phyloP scores from a whole-genome alignment of 2,113 vertebrate genomes.

The Thunnus maccoyii region DNA sequence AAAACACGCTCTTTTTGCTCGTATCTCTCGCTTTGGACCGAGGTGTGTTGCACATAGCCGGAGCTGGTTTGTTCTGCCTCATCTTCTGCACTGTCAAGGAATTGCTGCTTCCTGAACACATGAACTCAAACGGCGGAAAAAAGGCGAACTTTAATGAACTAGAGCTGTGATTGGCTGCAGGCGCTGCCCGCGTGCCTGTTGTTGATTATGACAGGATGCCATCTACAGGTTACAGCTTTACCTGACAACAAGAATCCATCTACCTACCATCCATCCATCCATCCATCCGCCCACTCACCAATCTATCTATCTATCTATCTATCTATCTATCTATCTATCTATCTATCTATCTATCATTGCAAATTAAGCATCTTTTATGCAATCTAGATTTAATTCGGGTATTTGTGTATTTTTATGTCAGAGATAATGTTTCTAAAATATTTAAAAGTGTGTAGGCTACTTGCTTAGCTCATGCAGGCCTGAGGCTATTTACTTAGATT shows the following conservation, averaged over 20 bases:
- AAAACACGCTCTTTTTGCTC: background rate
- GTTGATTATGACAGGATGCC: constrained; percentile 41
- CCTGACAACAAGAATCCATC: background rate
- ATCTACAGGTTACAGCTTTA: constrained; percentile 55
- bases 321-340: background rate
- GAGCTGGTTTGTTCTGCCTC: background rate
- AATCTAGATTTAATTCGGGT: too few relatives aligned
- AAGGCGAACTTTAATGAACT: constrained; percentile 41
- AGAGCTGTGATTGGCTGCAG: constrained; percentile 73
- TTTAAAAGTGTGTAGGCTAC: background rate
- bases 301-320: constrained; percentile 9
- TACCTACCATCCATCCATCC: too few relatives aligned
- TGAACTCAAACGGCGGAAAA: background rate
- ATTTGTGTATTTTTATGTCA: too few relatives aligned
- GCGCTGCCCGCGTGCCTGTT: constrained; percentile 10
- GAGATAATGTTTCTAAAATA: too few relatives aligned
- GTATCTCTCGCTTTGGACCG: background rate
- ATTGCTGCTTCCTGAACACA: background rate
- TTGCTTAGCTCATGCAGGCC: background rate
- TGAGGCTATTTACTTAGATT: background rate
- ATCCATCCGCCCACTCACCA: background rate
- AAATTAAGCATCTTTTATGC: too few relatives aligned
- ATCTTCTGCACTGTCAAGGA: background rate
- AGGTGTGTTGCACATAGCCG: background rate
- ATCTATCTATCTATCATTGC: too few relatives aligned